Percentiles rank a stretch among this genome's conserved stretches.
Evolutionary conservation across 2,797 vertebrate species (phyloP).

Genomic region (Tympanoctomys barrerae): DNA sequence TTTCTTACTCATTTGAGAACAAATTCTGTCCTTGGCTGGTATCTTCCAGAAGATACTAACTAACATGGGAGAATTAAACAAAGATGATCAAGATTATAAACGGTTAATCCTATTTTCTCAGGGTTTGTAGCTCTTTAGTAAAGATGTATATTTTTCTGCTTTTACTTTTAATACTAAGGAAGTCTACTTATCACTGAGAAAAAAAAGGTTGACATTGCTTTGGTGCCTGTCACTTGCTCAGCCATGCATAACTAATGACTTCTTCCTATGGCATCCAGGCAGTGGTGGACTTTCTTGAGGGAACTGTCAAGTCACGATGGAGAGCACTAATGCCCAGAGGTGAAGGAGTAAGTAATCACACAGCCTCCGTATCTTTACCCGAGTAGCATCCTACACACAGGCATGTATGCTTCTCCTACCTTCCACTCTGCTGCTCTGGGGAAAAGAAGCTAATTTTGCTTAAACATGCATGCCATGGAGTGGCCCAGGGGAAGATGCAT

Average conservation of each 20-base stretch:
- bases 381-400: background rate
- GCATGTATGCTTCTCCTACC: background rate
- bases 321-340: background rate
- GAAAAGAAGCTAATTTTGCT: background rate
- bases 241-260: conserved; percentile 9
- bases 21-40: conserved; percentile 47
- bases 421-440: background rate
- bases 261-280: background rate
- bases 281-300: background rate
- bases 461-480: background rate
- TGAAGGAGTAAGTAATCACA: background rate
- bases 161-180: conserved; percentile 39
- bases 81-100: background rate
- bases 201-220: background rate
- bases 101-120: conserved; percentile 37
- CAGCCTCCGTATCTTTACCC: background rate
- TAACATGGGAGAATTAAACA: background rate
- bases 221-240: background rate
- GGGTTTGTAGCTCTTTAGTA: background rate
- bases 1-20: conserved; percentile 68
- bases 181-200: background rate
- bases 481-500: background rate
- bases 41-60: conserved; percentile 61
- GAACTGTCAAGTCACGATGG: background rate
- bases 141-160: conserved; percentile 39